Percentiles rank a stretch among this genome's conserved stretches.
Conservation (phyloP, 2,113 vertebrate species). For the Bolborhynchus lineola region DNA sequence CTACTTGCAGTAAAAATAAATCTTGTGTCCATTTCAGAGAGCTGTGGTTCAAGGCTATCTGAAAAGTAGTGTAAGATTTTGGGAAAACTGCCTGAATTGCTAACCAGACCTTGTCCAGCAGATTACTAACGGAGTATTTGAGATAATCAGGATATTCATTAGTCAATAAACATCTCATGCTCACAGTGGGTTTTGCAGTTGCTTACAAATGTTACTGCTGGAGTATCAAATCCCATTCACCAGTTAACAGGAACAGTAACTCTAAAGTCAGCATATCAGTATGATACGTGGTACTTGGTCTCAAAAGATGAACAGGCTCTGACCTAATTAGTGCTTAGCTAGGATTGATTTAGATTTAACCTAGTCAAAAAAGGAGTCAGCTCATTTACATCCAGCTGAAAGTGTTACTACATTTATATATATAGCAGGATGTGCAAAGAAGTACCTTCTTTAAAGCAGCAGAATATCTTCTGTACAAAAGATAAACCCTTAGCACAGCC, state of each 20-base stretch:
- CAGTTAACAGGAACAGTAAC: not conserved
- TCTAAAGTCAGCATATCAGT: not conserved
- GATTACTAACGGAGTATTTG: not conserved
- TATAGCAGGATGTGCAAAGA: not conserved
- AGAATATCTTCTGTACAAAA: not conserved
- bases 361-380: not conserved
- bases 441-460: not conserved
- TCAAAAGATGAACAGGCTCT: not conserved
- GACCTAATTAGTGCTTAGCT: not conserved
- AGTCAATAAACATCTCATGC: not conserved
- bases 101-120: not conserved
- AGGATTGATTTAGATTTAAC: not conserved
- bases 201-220: fast-evolving
- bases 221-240: not conserved
- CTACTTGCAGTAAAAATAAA: not conserved
- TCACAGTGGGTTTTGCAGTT: not conserved
- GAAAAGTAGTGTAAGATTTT: not conserved
- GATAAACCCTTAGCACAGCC: not conserved
- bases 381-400: not conserved
- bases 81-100: not conserved
- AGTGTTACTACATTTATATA: not conserved
- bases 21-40: not conserved
- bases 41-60: not conserved
- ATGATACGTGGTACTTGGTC: not conserved
- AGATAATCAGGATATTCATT: not conserved